Percentiles rank a stretch among this genome's conserved stretches.
These are phyloP conservation scores for Atethmia centrago DNA, from an alignment of 2,888 invertebrate species.

Conservation along the genomic window DNA sequence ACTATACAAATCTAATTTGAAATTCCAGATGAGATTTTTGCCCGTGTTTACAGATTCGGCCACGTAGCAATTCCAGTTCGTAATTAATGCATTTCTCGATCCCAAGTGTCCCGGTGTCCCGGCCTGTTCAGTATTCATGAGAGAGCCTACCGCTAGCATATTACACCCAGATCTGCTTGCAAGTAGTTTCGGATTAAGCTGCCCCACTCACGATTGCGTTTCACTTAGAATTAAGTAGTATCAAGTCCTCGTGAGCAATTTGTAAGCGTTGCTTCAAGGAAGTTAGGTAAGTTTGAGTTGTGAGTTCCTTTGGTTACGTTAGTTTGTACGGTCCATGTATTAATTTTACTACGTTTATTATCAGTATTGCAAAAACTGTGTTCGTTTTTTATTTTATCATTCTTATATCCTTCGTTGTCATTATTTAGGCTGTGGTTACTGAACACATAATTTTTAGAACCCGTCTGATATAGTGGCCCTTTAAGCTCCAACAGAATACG, in stretches of 20 bases:
- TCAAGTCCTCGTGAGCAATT: conserved; percentile 77
- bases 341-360: conserved; percentile 25
- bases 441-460: not conserved
- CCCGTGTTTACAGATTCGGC: conserved; percentile 52
- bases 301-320: conserved; percentile 49
- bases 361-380: conserved; percentile 3
- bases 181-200: conserved; percentile 86
- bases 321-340: conserved; percentile 19
- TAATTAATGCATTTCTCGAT: conserved; percentile 71
- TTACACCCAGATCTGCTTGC: conserved; percentile 83
- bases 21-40: conserved; percentile 43
- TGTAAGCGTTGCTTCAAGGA: conserved; percentile 68
- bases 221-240: conserved; percentile 79
- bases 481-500: too few relatives aligned
- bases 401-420: not conserved
- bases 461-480: not conserved
- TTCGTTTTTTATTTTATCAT: not conserved
- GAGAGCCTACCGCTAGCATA: conserved; percentile 79
- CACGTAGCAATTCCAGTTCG: conserved; percentile 62
- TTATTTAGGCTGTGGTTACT: not conserved
- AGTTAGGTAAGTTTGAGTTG: conserved; percentile 64
- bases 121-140: conserved; percentile 86
- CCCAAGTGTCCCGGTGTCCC: conserved; percentile 67
- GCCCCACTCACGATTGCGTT: conserved; percentile 77
- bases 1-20: conserved; percentile 31